Percentiles rank a stretch among this genome's conserved stretches.
phyloP scores from a whole-genome alignment of 2,113 vertebrate species.

The Chinchilla lanigera region DNA sequence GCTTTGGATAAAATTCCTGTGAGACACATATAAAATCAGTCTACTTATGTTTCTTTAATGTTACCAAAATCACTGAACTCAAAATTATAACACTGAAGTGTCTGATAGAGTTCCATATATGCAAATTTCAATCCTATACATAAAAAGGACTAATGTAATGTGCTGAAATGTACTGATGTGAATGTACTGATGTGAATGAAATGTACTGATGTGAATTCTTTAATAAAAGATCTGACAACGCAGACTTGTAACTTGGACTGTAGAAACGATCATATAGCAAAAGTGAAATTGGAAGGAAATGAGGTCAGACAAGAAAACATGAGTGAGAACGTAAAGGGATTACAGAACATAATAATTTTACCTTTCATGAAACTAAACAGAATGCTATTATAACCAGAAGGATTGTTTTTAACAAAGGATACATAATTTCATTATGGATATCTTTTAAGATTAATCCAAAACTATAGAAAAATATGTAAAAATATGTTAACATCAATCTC shows the following conservation, averaged over 20 bases:
- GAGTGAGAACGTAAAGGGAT: background rate
- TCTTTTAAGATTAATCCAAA: slow-evolving; percentile 3
- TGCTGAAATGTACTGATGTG: background rate
- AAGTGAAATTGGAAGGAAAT: background rate
- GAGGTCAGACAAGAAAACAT: background rate
- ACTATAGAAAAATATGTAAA: slow-evolving; percentile 13
- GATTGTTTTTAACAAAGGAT: background rate
- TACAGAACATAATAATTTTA: background rate
- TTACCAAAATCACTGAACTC: background rate
- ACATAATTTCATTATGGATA: background rate
- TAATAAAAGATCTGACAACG: background rate
- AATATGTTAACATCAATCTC: background rate
- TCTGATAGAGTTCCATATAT: background rate
- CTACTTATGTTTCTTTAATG: background rate
- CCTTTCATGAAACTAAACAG: background rate
- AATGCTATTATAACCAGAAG: background rate
- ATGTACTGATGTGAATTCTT: background rate
- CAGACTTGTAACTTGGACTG: background rate
- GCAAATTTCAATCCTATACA: background rate
- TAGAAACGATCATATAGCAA: background rate
- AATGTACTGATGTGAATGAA: background rate
- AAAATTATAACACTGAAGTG: background rate
- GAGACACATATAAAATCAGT: background rate
- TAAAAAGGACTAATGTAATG: background rate
- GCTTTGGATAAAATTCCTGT: background rate